Base-by-base conservation (phyloP, 2,797 vertebrate genomes). In the Diplodus puntazzo region DNA sequence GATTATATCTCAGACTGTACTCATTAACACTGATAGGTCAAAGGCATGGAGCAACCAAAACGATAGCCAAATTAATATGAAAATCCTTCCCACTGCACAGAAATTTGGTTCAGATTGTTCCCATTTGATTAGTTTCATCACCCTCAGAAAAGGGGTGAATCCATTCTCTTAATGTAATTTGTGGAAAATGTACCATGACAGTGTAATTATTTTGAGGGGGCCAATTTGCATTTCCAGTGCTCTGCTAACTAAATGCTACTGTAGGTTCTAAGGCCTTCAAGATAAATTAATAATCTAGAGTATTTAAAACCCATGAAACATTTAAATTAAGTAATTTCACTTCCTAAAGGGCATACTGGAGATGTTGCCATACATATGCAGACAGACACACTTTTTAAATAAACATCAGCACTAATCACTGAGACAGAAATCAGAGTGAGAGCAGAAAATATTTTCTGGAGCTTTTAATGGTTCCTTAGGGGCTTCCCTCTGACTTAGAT, bases 231-330 rank as follows among this genome's bases (percentile, higher is more conserved):
- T 95, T 94, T 93, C 81, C 86, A 90, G 83, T 84, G 87, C 89
- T 87, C 85, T 57, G 83, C 90, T 94, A 92, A 88, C 90, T 92
- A 88, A 94, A 93, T 92, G 89, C 91, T 94, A 88, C 84, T 85
- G 88, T 91, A 93, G 91, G 88, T 93, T 93, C 89, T 91, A 86
- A 92, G 90, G 94, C 94, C 93, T 94, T 87, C 85, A 89, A 95
- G 93, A 95, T 95, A 94, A 93, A 94, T 94, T 91, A 95, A 95
- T 95, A 95, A 95, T 95, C 93, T 93, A 59, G 82, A 93, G 90
- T 94, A 92, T 95, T 95, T 95, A 95, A 95, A 94, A 95, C 88
- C 94, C 94, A 94, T 96, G 94, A 95, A 95, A 94, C 92, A 94
- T 95, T 94, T 94, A 95, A 95, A 94, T 95, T 87, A 90, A 95